Evolutionary conservation across 2,113 vertebrate genomes (phyloP).

Genomic region (Axis porcinus): DNA sequence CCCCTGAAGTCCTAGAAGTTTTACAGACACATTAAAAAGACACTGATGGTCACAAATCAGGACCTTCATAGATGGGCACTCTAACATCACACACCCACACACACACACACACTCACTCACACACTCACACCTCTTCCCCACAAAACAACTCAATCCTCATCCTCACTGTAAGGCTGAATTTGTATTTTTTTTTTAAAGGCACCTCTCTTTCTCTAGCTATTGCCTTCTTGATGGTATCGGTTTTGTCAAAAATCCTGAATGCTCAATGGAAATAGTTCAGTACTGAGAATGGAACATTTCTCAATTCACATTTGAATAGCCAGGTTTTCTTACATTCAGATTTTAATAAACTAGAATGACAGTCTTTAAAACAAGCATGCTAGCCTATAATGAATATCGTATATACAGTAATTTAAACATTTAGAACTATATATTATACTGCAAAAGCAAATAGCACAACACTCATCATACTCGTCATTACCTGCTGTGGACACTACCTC

Average conservation of each 20-base stretch:
- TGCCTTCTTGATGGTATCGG: slow-evolving; percentile 76
- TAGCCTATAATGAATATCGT: slow-evolving; percentile 77
- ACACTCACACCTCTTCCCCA: slow-evolving; percentile 10
- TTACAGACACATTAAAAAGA: slow-evolving; percentile 80
- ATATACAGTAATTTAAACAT: slow-evolving; percentile 86
- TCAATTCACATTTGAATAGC: slow-evolving; percentile 85
- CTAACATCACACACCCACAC: background rate
- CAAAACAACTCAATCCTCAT: slow-evolving; percentile 70
- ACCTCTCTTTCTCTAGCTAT: slow-evolving; percentile 85
- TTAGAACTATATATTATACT: slow-evolving; percentile 80
- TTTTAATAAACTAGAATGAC: slow-evolving; percentile 84
- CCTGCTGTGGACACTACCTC: slow-evolving; percentile 78
- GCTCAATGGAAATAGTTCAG: slow-evolving; percentile 77
- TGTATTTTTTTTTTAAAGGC: slow-evolving; percentile 81
- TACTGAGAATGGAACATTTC: slow-evolving; percentile 78
- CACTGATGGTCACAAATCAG: slow-evolving; percentile 78
- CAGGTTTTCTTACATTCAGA: slow-evolving; percentile 85
- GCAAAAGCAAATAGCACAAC: slow-evolving; percentile 83
- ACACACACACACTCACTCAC: background rate
- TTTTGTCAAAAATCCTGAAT: slow-evolving; percentile 71
- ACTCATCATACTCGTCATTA: slow-evolving; percentile 80
- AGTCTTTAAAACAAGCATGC: slow-evolving; percentile 87
- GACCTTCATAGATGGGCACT: slow-evolving; percentile 77
- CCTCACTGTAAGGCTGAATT: slow-evolving; percentile 83
- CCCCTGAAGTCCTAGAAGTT: slow-evolving; percentile 77